A percentile compares a stretch with the other conserved stretches of the same genome.
These are phyloP conservation scores for Haemorhous mexicanus DNA, from an alignment of 2,113 vertebrate species.

Conservation along the genomic window DNA sequence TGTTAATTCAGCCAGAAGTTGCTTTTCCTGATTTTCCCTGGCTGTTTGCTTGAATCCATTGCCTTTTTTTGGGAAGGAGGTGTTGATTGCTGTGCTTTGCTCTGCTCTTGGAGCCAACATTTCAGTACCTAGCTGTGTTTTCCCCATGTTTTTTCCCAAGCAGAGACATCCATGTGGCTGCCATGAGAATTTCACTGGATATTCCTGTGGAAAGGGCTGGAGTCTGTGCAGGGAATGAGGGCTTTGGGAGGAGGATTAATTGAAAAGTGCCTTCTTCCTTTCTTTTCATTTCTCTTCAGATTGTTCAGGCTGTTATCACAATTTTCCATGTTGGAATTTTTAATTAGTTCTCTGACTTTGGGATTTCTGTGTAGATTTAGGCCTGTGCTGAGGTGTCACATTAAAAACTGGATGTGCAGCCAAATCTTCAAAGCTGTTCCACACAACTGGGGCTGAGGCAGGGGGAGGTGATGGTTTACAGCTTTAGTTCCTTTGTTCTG, in stretches of 20 bases:
- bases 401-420: neutral
- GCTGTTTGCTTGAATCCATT: neutral
- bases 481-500: neutral
- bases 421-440: slow-evolving; percentile 17
- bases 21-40: neutral
- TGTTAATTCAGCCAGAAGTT: neutral
- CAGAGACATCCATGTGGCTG: neutral
- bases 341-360: slow-evolving; percentile 44
- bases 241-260: neutral
- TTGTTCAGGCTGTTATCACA: slow-evolving; percentile 31
- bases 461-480: neutral
- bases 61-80: neutral
- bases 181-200: neutral
- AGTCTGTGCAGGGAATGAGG: neutral
- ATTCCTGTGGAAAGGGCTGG: neutral
- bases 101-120: neutral
- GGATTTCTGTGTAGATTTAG: slow-evolving; percentile 25
- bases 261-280: slow-evolving; percentile 26
- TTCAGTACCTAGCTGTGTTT: neutral
- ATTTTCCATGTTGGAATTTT: slow-evolving; percentile 45
- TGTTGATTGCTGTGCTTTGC: neutral
- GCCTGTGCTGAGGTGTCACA: slow-evolving; percentile 5
- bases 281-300: slow-evolving; percentile 28
- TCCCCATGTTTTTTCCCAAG: neutral
- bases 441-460: neutral